Base-by-base conservation (phyloP, 2,888 invertebrate genomes). In the Ectobius pallidus region DNA sequence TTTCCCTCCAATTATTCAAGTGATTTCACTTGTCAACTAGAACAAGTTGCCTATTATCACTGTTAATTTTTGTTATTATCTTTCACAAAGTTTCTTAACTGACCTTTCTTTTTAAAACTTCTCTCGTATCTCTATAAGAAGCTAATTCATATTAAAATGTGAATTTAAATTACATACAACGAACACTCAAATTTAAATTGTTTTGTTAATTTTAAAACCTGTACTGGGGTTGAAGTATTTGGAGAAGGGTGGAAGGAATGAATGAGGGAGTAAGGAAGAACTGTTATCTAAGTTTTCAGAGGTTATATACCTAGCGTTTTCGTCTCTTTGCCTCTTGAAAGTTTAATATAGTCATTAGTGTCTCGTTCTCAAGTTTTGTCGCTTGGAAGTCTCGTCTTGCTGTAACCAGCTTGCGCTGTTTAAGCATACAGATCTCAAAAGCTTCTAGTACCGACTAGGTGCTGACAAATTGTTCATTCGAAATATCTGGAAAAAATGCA, bases 291-390 rank as follows among this genome's bases (percentile, higher is more conserved):
- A 55, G 27, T 58, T 30, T 58, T 58, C n/a, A 58, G 58, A 16
- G 14, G 58, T 4, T 58, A 52, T 27, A 1, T 55, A 55, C 11
- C 27, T 2, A 20, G 20, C 20, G 49, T 52, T 52, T 52, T 52
- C 22, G 30, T 58, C 32, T 58, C 6, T 58, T 16, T 30, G n/a
- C n/a, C 30, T 58, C 58, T 58, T 58, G 14, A 58, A 58, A 58
- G 58, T 58, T 58, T 58, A 58, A 58, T 58, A 58, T 30, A 58
- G 58, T 58, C 58, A 58, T 58, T 58, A 58, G 58, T 32, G 58
- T 30, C 58, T 25, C 2, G 27, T 58, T 58, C 16, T 58, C 58
- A 30, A 58, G 58, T 58, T 30, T 58, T n/a, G 58, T 58, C 58
- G 30, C 32, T 58, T 52, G 14, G n/a, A 25, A 25, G 0, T 25